phyloP scores from a whole-genome alignment of 1,140 invertebrate genomes.

The Drosophila bipectinata region DNA sequence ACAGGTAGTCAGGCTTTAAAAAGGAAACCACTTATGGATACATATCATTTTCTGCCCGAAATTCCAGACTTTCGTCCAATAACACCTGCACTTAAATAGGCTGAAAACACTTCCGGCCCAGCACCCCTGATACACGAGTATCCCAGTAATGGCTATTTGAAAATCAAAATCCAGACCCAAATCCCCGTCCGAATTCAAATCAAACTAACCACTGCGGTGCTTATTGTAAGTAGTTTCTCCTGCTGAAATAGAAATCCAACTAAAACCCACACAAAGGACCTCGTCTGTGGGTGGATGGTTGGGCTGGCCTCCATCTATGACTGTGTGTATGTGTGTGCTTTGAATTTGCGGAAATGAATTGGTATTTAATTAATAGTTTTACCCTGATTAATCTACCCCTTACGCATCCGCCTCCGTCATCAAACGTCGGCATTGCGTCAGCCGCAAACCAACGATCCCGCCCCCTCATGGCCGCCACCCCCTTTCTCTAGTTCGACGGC shows the following conservation, averaged over 20 bases:
- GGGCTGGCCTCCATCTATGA: too few relatives aligned
- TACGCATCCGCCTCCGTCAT: conserved; percentile 56
- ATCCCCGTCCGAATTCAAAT: conserved; percentile 35
- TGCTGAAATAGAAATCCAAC: conserved; percentile 54
- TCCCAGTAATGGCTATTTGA: neutral
- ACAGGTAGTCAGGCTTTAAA: too few relatives aligned
- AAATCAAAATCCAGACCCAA: conserved; percentile 27
- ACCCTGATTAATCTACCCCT: conserved; percentile 83
- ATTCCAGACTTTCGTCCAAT: neutral
- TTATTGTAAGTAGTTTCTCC: conserved; percentile 28
- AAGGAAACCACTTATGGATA: neutral
- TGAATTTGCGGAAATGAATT: conserved; percentile 84
- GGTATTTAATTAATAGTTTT: conserved; percentile 84
- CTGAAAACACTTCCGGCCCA: neutral
- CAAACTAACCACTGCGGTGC: conserved; percentile 58
- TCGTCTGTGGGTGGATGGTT: conserved; percentile 32
- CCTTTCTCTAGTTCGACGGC: neutral
- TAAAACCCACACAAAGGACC: conserved; percentile 45
- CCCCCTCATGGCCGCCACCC: conserved; percentile 10
- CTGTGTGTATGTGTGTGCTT: conserved; percentile 49
- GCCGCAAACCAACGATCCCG: conserved; percentile 29
- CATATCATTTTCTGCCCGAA: too few relatives aligned
- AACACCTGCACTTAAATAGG: neutral
- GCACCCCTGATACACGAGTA: neutral
- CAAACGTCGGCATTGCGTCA: conserved; percentile 39